phyloP scores from a whole-genome alignment of 2,888 invertebrate species.

The Hirtodrosophila cameraria region DNA sequence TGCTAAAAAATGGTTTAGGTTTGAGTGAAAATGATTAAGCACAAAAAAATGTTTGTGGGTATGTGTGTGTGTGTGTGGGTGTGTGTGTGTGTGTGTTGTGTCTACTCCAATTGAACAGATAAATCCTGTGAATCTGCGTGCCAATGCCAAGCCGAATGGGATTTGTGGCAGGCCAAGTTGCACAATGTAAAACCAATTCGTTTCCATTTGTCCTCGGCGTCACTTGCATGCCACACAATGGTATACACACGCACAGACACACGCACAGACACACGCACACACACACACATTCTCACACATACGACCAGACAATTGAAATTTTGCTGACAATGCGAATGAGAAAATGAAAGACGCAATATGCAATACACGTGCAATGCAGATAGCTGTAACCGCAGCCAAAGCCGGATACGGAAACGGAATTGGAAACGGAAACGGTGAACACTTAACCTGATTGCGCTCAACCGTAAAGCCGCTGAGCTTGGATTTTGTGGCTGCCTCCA shows the following conservation, averaged over 20 bases:
- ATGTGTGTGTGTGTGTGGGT: background rate
- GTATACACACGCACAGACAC: conserved; percentile 4
- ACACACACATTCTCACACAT: background rate
- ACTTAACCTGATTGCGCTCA: conserved; percentile 70
- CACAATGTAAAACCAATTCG: conserved; percentile 70
- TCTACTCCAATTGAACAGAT: conserved; percentile 28
- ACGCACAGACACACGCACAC: conserved; percentile 1
- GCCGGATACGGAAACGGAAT: conserved; percentile 16
- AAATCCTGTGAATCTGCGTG: conserved; percentile 26
- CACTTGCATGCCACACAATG: conserved; percentile 27
- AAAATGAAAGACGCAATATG: conserved; percentile 44
- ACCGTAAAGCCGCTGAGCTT: conserved; percentile 49
- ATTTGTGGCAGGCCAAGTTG: conserved; percentile 47
- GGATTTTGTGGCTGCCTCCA: conserved; percentile 54
- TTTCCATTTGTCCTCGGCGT: conserved; percentile 54
- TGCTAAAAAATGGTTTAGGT: conserved; percentile 24
- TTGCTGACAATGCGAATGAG: conserved; percentile 70
- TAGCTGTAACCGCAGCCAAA: conserved; percentile 22
- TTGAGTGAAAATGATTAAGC: conserved; percentile 25
- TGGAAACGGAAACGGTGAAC: conserved; percentile 56
- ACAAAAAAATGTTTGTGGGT: background rate
- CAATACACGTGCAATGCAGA: conserved; percentile 41
- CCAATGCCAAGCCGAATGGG: conserved; percentile 39
- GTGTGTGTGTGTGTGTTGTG: background rate
- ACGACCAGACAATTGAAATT: conserved; percentile 22